A percentile compares a stretch with the other conserved stretches of the same genome.
phyloP scores from a whole-genome alignment of 23 tunicate genomes.

The Diplosoma virens region DNA sequence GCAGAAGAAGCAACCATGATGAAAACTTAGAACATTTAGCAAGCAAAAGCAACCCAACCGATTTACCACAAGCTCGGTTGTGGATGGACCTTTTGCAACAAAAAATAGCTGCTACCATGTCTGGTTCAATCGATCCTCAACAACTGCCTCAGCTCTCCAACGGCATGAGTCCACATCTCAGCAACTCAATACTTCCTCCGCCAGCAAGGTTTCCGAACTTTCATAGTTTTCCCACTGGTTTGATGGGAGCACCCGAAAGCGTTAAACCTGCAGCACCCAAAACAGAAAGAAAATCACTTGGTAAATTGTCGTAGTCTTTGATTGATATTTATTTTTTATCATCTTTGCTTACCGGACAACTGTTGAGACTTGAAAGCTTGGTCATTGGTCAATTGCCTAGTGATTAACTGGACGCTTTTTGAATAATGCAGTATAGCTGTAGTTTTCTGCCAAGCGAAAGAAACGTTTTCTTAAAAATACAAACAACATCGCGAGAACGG shows the following conservation, averaged over 20 bases:
- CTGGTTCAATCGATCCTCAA: background rate
- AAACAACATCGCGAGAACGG: too few relatives aligned
- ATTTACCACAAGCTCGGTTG: constrained; percentile 23
- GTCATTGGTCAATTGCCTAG: too few relatives aligned
- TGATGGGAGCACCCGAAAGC: background rate
- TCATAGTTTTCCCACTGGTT: constrained; percentile 1
- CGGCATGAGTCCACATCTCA: background rate
- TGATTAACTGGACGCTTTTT: too few relatives aligned
- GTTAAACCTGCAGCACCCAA: background rate
- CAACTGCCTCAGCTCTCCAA: constrained; percentile 7
- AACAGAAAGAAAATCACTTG: background rate
- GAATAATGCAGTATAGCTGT: too few relatives aligned
- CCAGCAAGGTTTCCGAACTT: background rate
- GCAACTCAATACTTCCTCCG: background rate
- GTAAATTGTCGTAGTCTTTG: background rate
- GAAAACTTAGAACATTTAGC: background rate
- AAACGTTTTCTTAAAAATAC: too few relatives aligned
- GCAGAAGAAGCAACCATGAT: constrained; percentile 10
- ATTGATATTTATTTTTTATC: background rate
- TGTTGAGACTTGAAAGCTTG: too few relatives aligned
- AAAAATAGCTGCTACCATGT: constrained; percentile 2
- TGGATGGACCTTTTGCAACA: constrained; percentile 71
- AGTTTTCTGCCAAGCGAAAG: too few relatives aligned
- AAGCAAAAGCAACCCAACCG: constrained; percentile 6
- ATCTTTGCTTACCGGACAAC: background rate